These are phyloP conservation scores for Amphimallon solstitiale DNA, from an alignment of 2,888 invertebrate species.

Conservation along the genomic window DNA sequence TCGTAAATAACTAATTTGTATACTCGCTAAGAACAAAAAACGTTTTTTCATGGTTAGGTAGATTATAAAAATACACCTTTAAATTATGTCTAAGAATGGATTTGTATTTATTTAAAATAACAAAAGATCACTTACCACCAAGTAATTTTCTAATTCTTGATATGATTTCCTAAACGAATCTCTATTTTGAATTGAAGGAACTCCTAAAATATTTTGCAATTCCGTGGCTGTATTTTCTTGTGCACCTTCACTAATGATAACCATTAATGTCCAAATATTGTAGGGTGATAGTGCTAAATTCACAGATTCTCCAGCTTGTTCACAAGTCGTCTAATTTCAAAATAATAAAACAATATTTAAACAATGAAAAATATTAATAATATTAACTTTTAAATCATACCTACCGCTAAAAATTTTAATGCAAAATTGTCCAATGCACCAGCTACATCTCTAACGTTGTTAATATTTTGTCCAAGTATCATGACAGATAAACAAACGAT, in stretches of 20 bases:
- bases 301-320: slow-evolving; percentile 50
- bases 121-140: slow-evolving; percentile 45
- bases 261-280: slow-evolving; percentile 72
- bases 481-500: not conserved
- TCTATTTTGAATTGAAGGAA: slow-evolving; percentile 48
- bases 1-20: too few relatives aligned
- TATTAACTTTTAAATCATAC: slow-evolving; percentile 33
- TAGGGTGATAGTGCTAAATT: slow-evolving; percentile 74
- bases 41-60: too few relatives aligned
- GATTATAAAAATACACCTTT: too few relatives aligned
- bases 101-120: not conserved
- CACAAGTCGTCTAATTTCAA: slow-evolving; percentile 50
- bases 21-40: too few relatives aligned
- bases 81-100: too few relatives aligned
- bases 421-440: slow-evolving; percentile 54
- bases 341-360: slow-evolving; percentile 46
- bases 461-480: not conserved
- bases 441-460: slow-evolving; percentile 40
- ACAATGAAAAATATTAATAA: slow-evolving; percentile 23
- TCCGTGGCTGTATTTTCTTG: slow-evolving; percentile 65
- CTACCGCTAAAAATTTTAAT: slow-evolving; percentile 54
- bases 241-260: slow-evolving; percentile 72
- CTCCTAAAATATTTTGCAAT: slow-evolving; percentile 61
- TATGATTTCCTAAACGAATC: slow-evolving; percentile 52
- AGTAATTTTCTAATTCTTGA: slow-evolving; percentile 49